phyloP scores from a whole-genome alignment of 2,888 invertebrate genomes.

The Hypsopygia costalis region DNA sequence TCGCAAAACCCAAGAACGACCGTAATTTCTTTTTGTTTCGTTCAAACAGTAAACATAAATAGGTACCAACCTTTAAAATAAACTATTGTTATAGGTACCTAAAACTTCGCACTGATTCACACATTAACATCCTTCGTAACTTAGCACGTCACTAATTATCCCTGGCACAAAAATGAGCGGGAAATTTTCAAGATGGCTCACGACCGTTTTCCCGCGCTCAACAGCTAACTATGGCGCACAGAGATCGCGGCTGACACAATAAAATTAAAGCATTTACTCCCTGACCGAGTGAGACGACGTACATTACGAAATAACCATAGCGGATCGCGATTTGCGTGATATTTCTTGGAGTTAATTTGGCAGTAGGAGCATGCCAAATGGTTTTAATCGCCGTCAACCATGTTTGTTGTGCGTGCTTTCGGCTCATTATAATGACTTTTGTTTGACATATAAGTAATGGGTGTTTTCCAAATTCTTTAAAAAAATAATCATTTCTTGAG shows the following conservation, averaged over 20 bases:
- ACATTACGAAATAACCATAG: conserved; percentile 57
- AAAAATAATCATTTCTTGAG: no score
- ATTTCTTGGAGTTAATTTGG: conserved; percentile 56
- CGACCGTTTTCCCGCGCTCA: conserved; percentile 52
- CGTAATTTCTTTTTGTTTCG: no score
- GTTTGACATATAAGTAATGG: no score
- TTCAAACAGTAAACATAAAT: no score
- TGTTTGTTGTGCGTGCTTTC: not conserved
- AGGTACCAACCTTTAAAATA: no score
- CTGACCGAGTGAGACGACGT: conserved; percentile 34
- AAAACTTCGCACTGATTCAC: no score
- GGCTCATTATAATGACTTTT: no score
- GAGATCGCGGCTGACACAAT: conserved; percentile 59
- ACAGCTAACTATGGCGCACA: conserved; percentile 45
- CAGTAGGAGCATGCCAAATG: conserved; percentile 49
- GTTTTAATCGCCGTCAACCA: conserved; percentile 18
- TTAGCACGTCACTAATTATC: conserved; percentile 8
- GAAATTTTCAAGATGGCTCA: conserved; percentile 38
- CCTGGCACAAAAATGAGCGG: conserved; percentile 27
- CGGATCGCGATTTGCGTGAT: conserved; percentile 35
- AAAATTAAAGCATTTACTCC: conserved; percentile 53
- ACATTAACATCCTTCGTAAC: no score
- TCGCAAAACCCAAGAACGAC: no score
- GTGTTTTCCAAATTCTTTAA: no score
- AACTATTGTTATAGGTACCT: no score